Evolutionary conservation across 2,797 vertebrate genomes (phyloP).

Genomic region (Rhadinocentrus ornatus): DNA sequence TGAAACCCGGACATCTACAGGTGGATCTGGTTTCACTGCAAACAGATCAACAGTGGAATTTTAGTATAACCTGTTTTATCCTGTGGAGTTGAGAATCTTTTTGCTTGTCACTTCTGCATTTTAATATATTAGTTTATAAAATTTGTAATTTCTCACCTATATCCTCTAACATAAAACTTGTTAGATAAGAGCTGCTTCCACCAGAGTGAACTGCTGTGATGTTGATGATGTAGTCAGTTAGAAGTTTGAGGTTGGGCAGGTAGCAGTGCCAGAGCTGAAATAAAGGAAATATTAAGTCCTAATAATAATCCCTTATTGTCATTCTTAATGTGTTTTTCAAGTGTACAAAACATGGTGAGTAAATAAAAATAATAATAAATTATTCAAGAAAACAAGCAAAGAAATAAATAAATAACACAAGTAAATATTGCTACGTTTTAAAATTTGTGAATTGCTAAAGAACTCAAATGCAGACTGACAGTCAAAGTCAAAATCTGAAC

Average conservation of each 20-base stretch:
- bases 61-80: background rate
- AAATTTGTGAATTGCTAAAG: too few species aligned
- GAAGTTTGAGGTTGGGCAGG: conserved; percentile 73
- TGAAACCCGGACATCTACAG: conserved; percentile 68
- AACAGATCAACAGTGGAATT: background rate
- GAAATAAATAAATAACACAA: too few species aligned
- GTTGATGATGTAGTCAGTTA: conserved; percentile 79
- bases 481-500: too few species aligned
- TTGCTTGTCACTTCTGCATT: background rate
- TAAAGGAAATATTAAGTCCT: background rate
- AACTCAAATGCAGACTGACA: too few species aligned
- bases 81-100: background rate
- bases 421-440: too few species aligned
- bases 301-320: background rate
- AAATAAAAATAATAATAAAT: too few species aligned
- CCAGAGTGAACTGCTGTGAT: conserved; percentile 74
- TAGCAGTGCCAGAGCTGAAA: conserved; percentile 67
- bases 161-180: conserved; percentile 78
- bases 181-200: conserved; percentile 66
- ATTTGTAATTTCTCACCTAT: conserved; percentile 68
- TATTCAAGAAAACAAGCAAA: too few species aligned
- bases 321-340: background rate
- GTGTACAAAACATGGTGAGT: too few species aligned
- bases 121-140: background rate
- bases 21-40: conserved; percentile 84